These are phyloP conservation scores for Cricetomys ansorgei DNA, from an alignment of 2,113 vertebrate species.

Conservation along the genomic window DNA sequence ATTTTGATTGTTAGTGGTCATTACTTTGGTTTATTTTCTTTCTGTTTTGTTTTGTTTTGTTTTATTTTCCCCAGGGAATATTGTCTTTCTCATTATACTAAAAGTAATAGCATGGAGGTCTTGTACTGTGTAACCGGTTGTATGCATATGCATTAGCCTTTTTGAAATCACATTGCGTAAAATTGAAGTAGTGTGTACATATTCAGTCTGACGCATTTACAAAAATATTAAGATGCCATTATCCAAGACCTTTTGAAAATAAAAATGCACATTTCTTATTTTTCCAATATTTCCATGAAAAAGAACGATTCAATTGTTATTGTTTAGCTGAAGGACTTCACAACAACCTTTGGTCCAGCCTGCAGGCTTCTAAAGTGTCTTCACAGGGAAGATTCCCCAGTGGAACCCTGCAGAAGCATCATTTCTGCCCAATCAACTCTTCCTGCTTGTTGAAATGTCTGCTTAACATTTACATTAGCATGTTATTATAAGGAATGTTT, in stretches of 20 bases:
- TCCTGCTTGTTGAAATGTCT: neutral
- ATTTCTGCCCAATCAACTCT: neutral
- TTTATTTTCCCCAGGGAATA: conserved; percentile 84
- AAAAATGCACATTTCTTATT: conserved; percentile 83
- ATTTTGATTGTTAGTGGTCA: neutral
- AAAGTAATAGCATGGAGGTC: conserved; percentile 89
- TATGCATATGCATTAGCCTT: accelerated
- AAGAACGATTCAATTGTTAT: neutral
- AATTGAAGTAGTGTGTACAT: conserved; percentile 88
- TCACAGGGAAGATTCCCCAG: neutral
- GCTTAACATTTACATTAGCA: neutral
- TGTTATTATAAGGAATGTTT: too few relatives aligned
- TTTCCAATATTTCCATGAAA: neutral
- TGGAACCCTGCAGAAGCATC: too few relatives aligned
- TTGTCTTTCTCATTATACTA: conserved; percentile 89
- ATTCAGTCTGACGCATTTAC: conserved; percentile 88
- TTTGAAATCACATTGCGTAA: conserved; percentile 86
- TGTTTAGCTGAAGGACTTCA: neutral
- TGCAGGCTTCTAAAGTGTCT: neutral
- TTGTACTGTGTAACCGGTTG: neutral
- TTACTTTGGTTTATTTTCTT: neutral
- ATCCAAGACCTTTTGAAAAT: conserved; percentile 87
- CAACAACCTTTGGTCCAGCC: accelerated
- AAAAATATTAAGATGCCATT: conserved; percentile 93
- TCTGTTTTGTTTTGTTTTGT: conserved; percentile 81